Evolutionary conservation across 2,113 vertebrate species (phyloP), one percentile per base, ranked within the genome.

Genomic region (Nerophis lumbriciformis): DNA sequence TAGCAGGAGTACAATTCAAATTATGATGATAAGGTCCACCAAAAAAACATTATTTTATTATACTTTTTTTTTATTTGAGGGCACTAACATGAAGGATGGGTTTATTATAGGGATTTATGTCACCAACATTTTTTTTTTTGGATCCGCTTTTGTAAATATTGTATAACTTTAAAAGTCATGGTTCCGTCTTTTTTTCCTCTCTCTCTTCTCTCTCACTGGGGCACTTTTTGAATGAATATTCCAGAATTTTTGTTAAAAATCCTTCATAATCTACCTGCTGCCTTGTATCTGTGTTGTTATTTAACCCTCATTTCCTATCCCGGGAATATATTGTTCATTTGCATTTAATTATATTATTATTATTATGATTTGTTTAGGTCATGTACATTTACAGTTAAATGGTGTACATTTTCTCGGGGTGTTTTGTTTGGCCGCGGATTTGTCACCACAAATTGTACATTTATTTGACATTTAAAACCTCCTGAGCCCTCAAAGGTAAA

Each of bases 91-190:
- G 11, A 9, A 45, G 73, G 10, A 57, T 39, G 15, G 15, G 53
- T 38, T 39, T 78, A 67, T 82, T 77, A 82, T 81, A 78, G 58
- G 69, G 53, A 70, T 73, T 63, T 73, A 48, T 51, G 80, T 63
- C 68, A 6, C 73, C 82, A 79, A 69, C 65, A 77, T 82, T 82
- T 74, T 45, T 44, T 11, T 28, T 28, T 28, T 28, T 1, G 65
- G 78, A 84, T 82, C 64, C 77, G 75, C 76, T 84, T 85, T 85
- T 90, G 88, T 90, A 91, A 88, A 91, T 90, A 90, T 78, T 89
- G 88, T 89, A 89, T 83, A 89, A 87, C 86, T 88, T 86, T 79
- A 63, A 84, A 86, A 83, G 71, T 85, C 77, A 87, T 79, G 75
- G 62, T 76, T 70, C 47, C 57, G 56, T 44, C 58, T 44, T 53